Evolutionary conservation across 2,113 vertebrate genomes (phyloP).

Genomic region (Rallus limicola): DNA sequence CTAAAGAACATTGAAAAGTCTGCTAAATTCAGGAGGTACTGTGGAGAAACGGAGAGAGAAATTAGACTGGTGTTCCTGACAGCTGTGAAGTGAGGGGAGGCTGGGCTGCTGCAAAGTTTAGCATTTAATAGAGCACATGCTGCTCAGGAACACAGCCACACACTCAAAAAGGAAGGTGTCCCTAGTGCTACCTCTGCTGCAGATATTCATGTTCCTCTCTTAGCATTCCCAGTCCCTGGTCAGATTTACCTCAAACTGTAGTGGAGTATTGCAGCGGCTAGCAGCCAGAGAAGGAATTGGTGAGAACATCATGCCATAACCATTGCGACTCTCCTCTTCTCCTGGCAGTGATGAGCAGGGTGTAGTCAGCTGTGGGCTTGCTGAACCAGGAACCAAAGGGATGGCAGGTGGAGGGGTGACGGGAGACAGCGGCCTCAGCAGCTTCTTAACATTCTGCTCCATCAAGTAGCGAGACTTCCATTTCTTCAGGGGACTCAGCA

Average conservation of each 20-base stretch:
- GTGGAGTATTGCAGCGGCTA: conserved; percentile 97
- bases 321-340: conserved; percentile 82
- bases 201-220: not conserved
- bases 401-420: conserved; percentile 85
- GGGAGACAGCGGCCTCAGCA: conserved; percentile 88
- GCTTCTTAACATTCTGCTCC: conserved; percentile 80
- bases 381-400: conserved; percentile 75
- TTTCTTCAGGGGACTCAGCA: conserved; percentile 91
- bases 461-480: conserved; percentile 88
- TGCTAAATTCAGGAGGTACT: not conserved
- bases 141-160: not conserved
- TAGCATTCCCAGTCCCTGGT: not conserved
- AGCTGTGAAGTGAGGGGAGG: not conserved
- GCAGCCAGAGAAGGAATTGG: conserved; percentile 89
- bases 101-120: not conserved
- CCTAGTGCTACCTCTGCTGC: not conserved
- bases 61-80: not conserved
- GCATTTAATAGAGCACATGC: not conserved
- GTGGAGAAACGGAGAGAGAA: not conserved
- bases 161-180: not conserved
- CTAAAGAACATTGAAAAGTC: not conserved
- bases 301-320: conserved; percentile 85
- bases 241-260: conserved; percentile 93
- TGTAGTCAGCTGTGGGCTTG: conserved; percentile 79
- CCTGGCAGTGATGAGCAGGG: conserved; percentile 80